Percentiles rank a stretch among this genome's conserved stretches.
Conservation (phyloP, 2,797 vertebrate species). For the Ptychadena robeensis region DNA sequence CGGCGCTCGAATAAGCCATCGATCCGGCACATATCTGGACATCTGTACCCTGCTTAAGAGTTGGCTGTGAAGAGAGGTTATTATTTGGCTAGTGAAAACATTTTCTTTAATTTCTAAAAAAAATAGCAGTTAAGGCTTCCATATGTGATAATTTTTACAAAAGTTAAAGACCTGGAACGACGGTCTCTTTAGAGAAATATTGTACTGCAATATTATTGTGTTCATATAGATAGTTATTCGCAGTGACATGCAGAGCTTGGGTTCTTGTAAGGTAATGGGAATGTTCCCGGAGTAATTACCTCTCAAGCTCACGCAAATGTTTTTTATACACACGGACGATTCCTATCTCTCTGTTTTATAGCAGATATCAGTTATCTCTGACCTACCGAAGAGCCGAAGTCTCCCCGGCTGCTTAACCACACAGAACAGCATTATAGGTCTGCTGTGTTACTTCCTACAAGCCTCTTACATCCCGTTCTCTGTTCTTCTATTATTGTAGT, state of each 20-base stretch:
- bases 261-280: constrained; percentile 45
- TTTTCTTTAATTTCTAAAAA: too few species aligned
- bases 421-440: constrained; percentile 5
- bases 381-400: background rate
- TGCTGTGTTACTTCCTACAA: constrained; percentile 16
- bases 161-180: background rate
- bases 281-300: constrained; percentile 19
- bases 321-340: constrained; percentile 40
- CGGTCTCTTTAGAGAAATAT: background rate
- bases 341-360: constrained; percentile 45
- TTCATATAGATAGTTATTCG: background rate
- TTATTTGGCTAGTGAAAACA: too few species aligned
- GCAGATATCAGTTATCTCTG: constrained; percentile 14
- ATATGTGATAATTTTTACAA: background rate
- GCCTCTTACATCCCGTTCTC: background rate
- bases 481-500: constrained; percentile 5
- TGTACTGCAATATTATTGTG: background rate
- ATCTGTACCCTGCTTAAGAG: too few species aligned
- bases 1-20: too few species aligned
- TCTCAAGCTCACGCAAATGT: constrained; percentile 31
- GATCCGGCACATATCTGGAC: too few species aligned
- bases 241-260: background rate
- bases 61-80: too few species aligned
- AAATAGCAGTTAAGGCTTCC: too few species aligned
- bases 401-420: constrained; percentile 1